A percentile compares a stretch with the other conserved stretches of the same genome.
Evolutionary conservation across 2,888 invertebrate species (phyloP).

Genomic region (Microctonus hyperodae): DNA sequence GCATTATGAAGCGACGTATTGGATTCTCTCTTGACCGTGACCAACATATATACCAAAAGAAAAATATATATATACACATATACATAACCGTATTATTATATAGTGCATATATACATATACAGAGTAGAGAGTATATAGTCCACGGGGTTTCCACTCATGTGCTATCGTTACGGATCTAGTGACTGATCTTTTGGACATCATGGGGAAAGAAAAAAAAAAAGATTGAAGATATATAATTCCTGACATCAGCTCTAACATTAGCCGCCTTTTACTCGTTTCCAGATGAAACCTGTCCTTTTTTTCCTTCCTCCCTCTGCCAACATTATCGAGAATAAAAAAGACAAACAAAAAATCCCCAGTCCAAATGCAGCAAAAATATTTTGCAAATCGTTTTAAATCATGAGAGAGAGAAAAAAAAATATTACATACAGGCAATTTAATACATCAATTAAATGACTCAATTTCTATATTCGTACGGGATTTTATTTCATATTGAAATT

Average conservation of each 20-base stretch:
- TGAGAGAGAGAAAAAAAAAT: too few species aligned
- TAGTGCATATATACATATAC: too few species aligned
- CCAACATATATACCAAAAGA: conserved; percentile 24
- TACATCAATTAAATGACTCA: not conserved
- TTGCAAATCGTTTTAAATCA: too few species aligned
- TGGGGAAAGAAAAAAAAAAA: conserved; percentile 36
- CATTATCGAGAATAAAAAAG: not conserved
- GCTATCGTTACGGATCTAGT: conserved; percentile 52
- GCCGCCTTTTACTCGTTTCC: conserved; percentile 40
- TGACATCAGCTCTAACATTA: conserved; percentile 38
- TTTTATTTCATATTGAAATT: not conserved
- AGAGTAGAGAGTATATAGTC: conserved; percentile 49
- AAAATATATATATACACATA: not conserved
- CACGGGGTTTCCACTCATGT: conserved; percentile 48
- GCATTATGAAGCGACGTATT: not conserved
- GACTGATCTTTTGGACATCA: conserved; percentile 42
- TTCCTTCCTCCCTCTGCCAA: not conserved
- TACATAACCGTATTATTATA: not conserved
- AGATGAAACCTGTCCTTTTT: conserved; percentile 33
- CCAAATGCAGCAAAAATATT: too few species aligned
- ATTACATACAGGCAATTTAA: not conserved
- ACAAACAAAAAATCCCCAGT: not conserved
- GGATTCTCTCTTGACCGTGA: not conserved
- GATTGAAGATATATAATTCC: conserved; percentile 48
- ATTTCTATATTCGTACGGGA: not conserved